Percentiles rank a stretch among this genome's conserved stretches.
These are phyloP conservation scores for Parazoanthus swiftii DNA, from an alignment of 92 coral and sea anemone species.

Conservation along the genomic window DNA sequence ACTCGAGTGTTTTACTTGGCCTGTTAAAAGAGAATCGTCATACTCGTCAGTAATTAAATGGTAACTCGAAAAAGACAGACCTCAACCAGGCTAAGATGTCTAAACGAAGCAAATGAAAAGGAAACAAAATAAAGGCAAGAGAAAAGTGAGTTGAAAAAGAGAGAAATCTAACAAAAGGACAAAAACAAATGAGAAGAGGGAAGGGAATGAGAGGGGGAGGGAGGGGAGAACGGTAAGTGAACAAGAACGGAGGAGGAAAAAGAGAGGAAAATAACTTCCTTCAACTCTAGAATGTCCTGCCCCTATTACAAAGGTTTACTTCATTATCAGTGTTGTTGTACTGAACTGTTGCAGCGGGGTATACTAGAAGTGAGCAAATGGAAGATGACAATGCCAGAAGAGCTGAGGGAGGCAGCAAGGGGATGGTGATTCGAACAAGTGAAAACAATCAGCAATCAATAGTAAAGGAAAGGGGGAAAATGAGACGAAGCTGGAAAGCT, in stretches of 20 bases:
- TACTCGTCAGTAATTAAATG: neutral
- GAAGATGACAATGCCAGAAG: neutral
- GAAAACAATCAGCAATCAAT: neutral
- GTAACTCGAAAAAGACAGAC: neutral
- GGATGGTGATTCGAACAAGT: neutral
- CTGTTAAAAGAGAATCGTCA: slow-evolving; percentile 38
- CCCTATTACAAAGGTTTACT: too few species aligned
- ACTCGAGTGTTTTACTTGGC: slow-evolving; percentile 60
- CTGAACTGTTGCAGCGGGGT: too few species aligned
- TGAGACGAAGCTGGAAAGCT: neutral
- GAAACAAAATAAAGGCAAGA: neutral
- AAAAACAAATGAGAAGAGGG: too few species aligned
- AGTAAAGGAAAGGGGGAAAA: neutral
- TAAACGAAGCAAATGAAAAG: neutral
- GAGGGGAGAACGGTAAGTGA: neutral
- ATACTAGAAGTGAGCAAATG: neutral
- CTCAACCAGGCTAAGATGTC: neutral
- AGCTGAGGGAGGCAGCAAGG: neutral
- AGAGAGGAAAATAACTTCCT: too few species aligned
- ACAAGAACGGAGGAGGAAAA: neutral
- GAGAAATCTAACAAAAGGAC: too few species aligned
- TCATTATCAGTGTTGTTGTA: too few species aligned
- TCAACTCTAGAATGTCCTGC: too few species aligned
- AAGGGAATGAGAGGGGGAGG: too few species aligned
- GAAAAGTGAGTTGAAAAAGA: too few species aligned